A percentile compares a stretch with the other conserved stretches of the same genome.
Conservation (phyloP, 2,888 invertebrate genomes). For the Tetrapedia diversipes region DNA sequence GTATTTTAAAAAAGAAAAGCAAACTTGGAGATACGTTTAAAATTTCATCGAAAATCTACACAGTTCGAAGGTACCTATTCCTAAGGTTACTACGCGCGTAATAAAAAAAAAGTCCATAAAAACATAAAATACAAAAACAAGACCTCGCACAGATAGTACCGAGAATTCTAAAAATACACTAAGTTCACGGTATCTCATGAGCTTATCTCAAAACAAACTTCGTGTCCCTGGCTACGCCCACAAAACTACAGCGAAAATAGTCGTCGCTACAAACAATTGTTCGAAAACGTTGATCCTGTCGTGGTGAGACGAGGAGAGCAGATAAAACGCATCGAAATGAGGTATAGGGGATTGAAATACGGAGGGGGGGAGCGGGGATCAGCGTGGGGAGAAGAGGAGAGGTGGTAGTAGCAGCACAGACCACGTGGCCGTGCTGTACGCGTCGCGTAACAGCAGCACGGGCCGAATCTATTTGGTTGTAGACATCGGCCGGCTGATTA, state of each 20-base stretch:
- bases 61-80: too few relatives aligned
- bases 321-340: too few relatives aligned
- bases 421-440: constrained; percentile 52
- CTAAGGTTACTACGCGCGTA: too few relatives aligned
- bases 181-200: not conserved
- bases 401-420: constrained; percentile 2
- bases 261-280: too few relatives aligned
- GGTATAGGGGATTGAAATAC: not conserved
- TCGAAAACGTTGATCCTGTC: too few relatives aligned
- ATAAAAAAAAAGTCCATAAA: not conserved
- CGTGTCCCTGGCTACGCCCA: not conserved
- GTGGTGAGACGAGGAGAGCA: too few relatives aligned
- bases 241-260: not conserved
- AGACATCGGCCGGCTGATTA: constrained; percentile 78
- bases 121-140: not conserved
- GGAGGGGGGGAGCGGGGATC: too few relatives aligned
- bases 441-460: constrained; percentile 62
- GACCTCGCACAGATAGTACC: not conserved
- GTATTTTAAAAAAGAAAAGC: too few relatives aligned
- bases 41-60: too few relatives aligned
- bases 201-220: constrained; percentile 15
- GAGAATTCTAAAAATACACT: constrained; percentile 14
- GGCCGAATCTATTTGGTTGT: constrained; percentile 76
- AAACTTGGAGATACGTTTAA: too few relatives aligned
- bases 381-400: too few relatives aligned